A percentile compares a stretch with the other conserved stretches of the same genome.
Evolutionary conservation across 2,797 vertebrate genomes (phyloP).

Genomic region (Pseudocheirus occidentalis): DNA sequence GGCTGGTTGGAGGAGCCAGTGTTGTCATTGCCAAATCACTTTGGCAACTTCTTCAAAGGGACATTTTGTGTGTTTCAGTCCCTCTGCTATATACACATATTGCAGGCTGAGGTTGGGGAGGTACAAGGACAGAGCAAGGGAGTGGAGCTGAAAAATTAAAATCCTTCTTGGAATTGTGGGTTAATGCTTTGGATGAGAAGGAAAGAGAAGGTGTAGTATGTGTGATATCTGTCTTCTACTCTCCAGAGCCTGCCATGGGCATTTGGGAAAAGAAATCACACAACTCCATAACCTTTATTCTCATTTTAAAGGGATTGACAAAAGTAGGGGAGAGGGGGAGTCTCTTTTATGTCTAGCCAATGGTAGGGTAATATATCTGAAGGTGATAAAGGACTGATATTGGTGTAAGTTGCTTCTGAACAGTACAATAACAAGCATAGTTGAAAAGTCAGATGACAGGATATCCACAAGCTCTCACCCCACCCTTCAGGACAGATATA

Average conservation of each 20-base stretch:
- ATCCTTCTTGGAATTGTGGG: background rate
- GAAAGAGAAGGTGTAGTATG: background rate
- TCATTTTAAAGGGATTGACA: slow-evolving; percentile 28
- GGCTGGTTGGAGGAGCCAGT: background rate
- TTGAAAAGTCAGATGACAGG: background rate
- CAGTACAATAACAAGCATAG: slow-evolving; percentile 22
- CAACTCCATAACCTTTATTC: slow-evolving; percentile 5
- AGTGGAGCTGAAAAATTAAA: slow-evolving; percentile 57
- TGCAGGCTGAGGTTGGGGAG: background rate
- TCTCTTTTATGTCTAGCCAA: slow-evolving; percentile 48
- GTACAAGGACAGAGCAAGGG: slow-evolving; percentile 7
- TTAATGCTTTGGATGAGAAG: slow-evolving; percentile 32
- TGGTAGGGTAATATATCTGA: slow-evolving; percentile 44
- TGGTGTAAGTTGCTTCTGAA: slow-evolving; percentile 12
- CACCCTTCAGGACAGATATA: slow-evolving; percentile 13
- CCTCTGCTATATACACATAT: slow-evolving; percentile 19
- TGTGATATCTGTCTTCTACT: background rate
- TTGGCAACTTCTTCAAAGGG: slow-evolving; percentile 59
- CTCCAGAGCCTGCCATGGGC: background rate
- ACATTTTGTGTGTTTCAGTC: slow-evolving; percentile 45
- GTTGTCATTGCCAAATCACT: slow-evolving; percentile 5
- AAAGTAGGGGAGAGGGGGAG: slow-evolving; percentile 13
- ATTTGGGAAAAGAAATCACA: background rate
- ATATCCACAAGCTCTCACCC: background rate
- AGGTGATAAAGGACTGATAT: slow-evolving; percentile 1